Evolutionary conservation across 2,113 vertebrate genomes (phyloP), one percentile per base, ranked within the genome.

Genomic region (Corydoras sp.): DNA sequence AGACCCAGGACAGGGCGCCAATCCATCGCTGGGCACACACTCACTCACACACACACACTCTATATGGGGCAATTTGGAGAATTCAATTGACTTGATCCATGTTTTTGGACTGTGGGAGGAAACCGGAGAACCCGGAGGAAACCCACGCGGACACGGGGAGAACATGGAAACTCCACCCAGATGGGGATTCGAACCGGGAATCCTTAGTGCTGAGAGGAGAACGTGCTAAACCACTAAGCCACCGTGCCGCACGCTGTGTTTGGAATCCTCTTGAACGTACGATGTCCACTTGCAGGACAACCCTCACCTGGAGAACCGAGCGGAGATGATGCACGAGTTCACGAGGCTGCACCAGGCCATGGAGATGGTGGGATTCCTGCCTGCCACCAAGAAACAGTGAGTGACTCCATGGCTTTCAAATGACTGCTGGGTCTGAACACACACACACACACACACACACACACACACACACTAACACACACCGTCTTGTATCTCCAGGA

Each of bases 351-450:
- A 98, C 74, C 97, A 95, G 85, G 96, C 97, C 58, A 98, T 99
- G 97, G 97, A 98, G 85, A 97, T 99, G 95, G 96, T 99, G 32
- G 97, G 97, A 63, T 99, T 99, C 83, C 91, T 98, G 68, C 87
- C 92, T 2, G 87, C 94, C 53, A 99, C 97, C 63, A 97, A 90
- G 81, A 98, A 93, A 72, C 93, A 93, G 97, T 98, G 79, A 83
- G 93, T 86, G 15, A 35, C 11, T 14, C n/a, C 3, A 15, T 5
- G 3, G 54, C 10, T 10, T 14, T 14, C 13, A 56, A n/a, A 56
- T 43, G 35, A 43, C 35, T 43, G 35, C 35, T 43, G 35, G 4
- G 35, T 51, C 2, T 29, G 12, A 54, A 24, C 10, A 66, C 14
- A 65, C 48, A 13, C 61, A 4, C 12, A 15, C 32, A 1, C 32